Conservation (phyloP, 2,113 vertebrate species). For the Speoplatyrhinus poulsoni region DNA sequence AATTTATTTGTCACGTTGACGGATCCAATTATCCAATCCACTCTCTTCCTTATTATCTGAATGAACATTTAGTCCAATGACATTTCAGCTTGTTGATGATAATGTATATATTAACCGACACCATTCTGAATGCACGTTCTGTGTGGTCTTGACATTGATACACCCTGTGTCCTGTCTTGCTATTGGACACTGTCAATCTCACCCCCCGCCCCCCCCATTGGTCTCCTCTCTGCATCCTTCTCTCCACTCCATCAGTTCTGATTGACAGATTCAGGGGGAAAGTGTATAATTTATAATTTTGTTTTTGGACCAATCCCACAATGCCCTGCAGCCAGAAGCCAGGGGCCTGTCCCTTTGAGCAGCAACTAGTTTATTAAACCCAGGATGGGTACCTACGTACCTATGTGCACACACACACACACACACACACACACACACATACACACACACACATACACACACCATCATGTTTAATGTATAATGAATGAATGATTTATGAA, state of each 20-base stretch:
- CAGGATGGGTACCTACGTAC: not conserved
- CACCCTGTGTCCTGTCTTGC: slow-evolving; percentile 64
- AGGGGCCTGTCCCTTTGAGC: slow-evolving; percentile 44
- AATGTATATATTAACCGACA: no score
- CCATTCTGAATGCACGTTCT: slow-evolving; percentile 14
- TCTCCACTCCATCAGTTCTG: slow-evolving; percentile 60
- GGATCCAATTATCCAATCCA: no score
- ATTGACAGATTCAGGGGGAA: slow-evolving; percentile 58
- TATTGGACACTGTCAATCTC: not conserved
- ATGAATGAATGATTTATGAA: slow-evolving; percentile 78
- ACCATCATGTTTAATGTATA: slow-evolving; percentile 76
- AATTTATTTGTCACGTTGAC: no score
- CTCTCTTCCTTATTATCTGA: no score
- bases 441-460: slow-evolving; percentile 29
- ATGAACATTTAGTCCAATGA: no score
- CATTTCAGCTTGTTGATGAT: no score
- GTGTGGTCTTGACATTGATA: slow-evolving; percentile 27
- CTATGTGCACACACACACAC: slow-evolving; percentile 26
- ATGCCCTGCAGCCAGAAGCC: slow-evolving; percentile 55
- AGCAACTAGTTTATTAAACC: slow-evolving; percentile 60
- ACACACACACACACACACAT: slow-evolving; percentile 32
- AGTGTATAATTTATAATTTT: slow-evolving; percentile 72
- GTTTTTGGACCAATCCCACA: slow-evolving; percentile 54
- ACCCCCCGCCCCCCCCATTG: not conserved
- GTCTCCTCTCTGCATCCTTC: slow-evolving; percentile 30